Base-by-base conservation (phyloP, 1,140 invertebrate genomes). In the Atta colombica region DNA sequence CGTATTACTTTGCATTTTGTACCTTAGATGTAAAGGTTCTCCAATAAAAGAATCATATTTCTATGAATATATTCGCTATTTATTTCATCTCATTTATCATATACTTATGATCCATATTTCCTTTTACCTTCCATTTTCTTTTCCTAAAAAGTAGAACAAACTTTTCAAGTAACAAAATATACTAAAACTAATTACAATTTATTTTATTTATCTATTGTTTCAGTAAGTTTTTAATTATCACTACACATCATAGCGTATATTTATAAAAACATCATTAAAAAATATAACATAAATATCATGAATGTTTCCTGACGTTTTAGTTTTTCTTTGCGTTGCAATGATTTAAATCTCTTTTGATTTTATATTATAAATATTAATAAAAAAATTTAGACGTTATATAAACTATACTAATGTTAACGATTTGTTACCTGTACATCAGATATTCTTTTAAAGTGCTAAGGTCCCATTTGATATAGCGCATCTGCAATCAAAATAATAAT, bases 241-340 rank as follows among this genome's bases (percentile, higher is more conserved):
- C 39, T 69, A 49, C 25, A 74, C 2, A 68, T 91, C 91, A 90
- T 91, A 86, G 90, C 90, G 90, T 92, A 91, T 92, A 91, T 91
- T 69, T 87, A 18, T 21, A 35, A 68, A 21, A 71, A 3, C 90
- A 92, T 91, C 90, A 92, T 91, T 86, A 86, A 78, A 80, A 53
- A 53, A 85, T 10, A 45, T 51, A 82, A 49, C 28, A 71, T 14
- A 55, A 18, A 77, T 55, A 45, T 49, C 31, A 21, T 74, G 77
- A 75, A 75, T 80, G 39, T 65, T 88, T 74, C 0, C 14, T 53
- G 10, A 3, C 0, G 14, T 39, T 28, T 21, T 31, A 45, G 45
- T 8, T 7, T 66, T 51, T 18, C 39, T 3, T 39, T 45, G 39
- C 39, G 6, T 16, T 58, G 4, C 74, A 63, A 53, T 31, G n/a